A percentile compares a stretch with the other conserved stretches of the same genome.
phyloP scores from a whole-genome alignment of 2,888 invertebrate species.

The Suillia variegata region DNA sequence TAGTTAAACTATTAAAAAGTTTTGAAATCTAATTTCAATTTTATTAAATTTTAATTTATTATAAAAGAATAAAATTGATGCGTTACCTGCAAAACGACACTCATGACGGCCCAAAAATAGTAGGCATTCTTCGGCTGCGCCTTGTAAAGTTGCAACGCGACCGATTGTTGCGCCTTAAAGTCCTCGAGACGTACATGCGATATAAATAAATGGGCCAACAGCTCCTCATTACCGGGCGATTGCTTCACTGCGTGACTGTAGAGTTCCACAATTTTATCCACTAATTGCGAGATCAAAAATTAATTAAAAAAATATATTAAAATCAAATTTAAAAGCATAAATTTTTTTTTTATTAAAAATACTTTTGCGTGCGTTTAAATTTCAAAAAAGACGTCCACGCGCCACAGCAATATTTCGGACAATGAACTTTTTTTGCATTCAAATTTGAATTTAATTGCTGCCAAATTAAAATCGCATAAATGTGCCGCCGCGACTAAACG shows the following conservation, averaged over 20 bases:
- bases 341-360: too few relatives aligned
- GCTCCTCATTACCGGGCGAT: conserved; percentile 88
- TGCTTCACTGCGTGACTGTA: conserved; percentile 88
- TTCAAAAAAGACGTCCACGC: too few relatives aligned
- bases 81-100: conserved; percentile 90
- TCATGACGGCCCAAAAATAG: conserved; percentile 98
- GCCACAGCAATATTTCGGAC: background rate
- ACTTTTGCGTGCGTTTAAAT: too few relatives aligned
- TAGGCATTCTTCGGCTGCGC: conserved; percentile 92
- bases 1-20: background rate
- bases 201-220: conserved; percentile 94
- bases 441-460: background rate
- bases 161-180: conserved; percentile 87
- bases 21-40: too few relatives aligned
- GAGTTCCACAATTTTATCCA: conserved; percentile 84
- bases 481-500: background rate
- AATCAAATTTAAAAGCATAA: conserved; percentile 13
- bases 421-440: conserved; percentile 10
- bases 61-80: too few relatives aligned
- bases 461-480: background rate
- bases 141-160: conserved; percentile 90
- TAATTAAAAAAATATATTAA: conserved; percentile 7
- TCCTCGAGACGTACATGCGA: conserved; percentile 90
- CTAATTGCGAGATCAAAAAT: conserved; percentile 64
- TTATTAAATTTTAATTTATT: too few relatives aligned